Conservation (phyloP, 2,888 invertebrate species). For the Tridacna crocea region DNA sequence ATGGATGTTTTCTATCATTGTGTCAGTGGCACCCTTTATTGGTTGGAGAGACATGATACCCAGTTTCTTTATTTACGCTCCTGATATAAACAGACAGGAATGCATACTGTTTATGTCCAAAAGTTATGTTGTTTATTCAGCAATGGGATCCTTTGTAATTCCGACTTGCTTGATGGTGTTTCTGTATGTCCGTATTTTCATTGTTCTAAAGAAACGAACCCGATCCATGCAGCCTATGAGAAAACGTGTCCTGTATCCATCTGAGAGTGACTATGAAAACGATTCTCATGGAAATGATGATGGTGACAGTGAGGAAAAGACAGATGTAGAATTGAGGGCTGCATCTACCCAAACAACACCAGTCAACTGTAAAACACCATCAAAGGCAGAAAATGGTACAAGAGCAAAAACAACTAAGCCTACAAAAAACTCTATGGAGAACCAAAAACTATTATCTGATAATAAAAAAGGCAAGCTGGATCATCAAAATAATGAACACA, state of each 20-base stretch:
- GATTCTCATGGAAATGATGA: slow-evolving; percentile 54
- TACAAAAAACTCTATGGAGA: slow-evolving; percentile 25
- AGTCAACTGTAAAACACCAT: slow-evolving; percentile 30
- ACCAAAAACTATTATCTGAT: slow-evolving; percentile 21
- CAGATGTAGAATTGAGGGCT: slow-evolving; percentile 55
- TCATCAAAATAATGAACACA: slow-evolving; percentile 20
- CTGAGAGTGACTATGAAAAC: slow-evolving; percentile 68
- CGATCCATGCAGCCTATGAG: slow-evolving; percentile 68
- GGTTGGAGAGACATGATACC: slow-evolving; percentile 80
- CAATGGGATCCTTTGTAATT: slow-evolving; percentile 83
- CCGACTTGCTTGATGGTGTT: slow-evolving; percentile 82
- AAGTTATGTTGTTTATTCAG: slow-evolving; percentile 83
- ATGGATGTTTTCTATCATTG: slow-evolving; percentile 83
- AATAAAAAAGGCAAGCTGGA: slow-evolving; percentile 36
- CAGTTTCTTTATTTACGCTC: slow-evolving; percentile 73
- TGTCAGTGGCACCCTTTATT: slow-evolving; percentile 83
- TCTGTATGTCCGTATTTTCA: slow-evolving; percentile 83
- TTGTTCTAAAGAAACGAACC: slow-evolving; percentile 79
- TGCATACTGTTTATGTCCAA: slow-evolving; percentile 82
- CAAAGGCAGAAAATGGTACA: slow-evolving; percentile 34
- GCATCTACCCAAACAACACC: slow-evolving; percentile 62
- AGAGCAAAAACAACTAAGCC: slow-evolving; percentile 17
- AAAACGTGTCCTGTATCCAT: slow-evolving; percentile 57
- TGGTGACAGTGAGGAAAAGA: slow-evolving; percentile 57
- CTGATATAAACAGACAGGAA: slow-evolving; percentile 71